phyloP scores from a whole-genome alignment of 92 coral and sea anemone genomes.

The Epizoanthus ramosus region DNA sequence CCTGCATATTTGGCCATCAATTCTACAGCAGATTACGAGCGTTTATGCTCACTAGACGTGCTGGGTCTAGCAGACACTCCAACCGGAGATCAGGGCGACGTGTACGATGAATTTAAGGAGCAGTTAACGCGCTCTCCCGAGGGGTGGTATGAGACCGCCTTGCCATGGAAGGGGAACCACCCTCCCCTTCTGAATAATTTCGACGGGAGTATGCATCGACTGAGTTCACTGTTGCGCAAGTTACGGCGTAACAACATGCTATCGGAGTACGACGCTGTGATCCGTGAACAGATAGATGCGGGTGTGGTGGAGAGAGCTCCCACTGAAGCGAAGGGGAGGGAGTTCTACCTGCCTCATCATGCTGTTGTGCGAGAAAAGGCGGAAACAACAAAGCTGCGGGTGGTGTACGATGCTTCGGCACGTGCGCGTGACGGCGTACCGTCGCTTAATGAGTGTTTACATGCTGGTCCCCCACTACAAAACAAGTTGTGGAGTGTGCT shows the following conservation, averaged over 20 bases:
- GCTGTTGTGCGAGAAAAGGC: slow-evolving; percentile 20
- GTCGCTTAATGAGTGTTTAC: slow-evolving; percentile 27
- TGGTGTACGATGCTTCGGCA: slow-evolving; percentile 33
- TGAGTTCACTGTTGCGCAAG: not conserved
- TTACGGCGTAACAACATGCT: not conserved
- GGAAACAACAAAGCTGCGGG: slow-evolving; percentile 31
- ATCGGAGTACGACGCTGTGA: slow-evolving; percentile 2
- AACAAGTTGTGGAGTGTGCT: not conserved
- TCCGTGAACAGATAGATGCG: not conserved
- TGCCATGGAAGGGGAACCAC: slow-evolving; percentile 49
- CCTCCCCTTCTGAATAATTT: slow-evolving; percentile 52
- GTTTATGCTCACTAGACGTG: slow-evolving; percentile 42
- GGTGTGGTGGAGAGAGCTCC: slow-evolving; percentile 15
- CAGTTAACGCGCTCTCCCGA: slow-evolving; percentile 35
- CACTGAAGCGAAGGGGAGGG: slow-evolving; percentile 5
- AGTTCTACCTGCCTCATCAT: slow-evolving; percentile 14
- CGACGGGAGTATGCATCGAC: slow-evolving; percentile 44
- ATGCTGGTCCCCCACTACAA: slow-evolving; percentile 21
- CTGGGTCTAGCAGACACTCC: slow-evolving; percentile 48
- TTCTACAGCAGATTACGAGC: slow-evolving; percentile 41
- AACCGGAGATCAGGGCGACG: slow-evolving; percentile 40
- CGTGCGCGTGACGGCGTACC: slow-evolving; percentile 19
- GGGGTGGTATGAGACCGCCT: slow-evolving; percentile 45
- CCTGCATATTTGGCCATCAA: slow-evolving; percentile 48
- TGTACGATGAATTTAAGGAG: slow-evolving; percentile 44